Base-by-base conservation (phyloP, 2,113 vertebrate species). In the Todiramphus chloris region DNA sequence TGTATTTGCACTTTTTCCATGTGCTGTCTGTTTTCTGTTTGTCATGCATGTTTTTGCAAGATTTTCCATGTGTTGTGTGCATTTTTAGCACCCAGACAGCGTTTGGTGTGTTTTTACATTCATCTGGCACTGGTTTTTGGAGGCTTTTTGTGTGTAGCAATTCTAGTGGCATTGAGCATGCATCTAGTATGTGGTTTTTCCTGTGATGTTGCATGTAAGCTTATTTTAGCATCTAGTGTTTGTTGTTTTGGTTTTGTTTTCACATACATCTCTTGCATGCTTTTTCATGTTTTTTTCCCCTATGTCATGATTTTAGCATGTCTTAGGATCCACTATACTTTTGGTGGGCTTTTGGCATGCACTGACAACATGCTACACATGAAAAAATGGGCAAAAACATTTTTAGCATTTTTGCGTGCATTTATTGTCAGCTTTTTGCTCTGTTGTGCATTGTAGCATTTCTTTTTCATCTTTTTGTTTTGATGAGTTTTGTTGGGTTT, bases 81-180 rank as follows among this genome's bases (percentile, higher is more conserved):
- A 0, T 35, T 59, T 75, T 70, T 55, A 59, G 17, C 28, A 76
- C 21, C 28, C 53, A 39, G 67, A 6, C 46, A 59, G 12, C 5
- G 30, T 55, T 72, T 80, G 5, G 15, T 79, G 37, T 39, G 14
- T 44, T 85, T 86, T 91, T 24, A 7, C 70, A 18, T 7, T 7
- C 28, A 31, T 59, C 20, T 67, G 19, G 7, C 6, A 8, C 48
- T 43, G 39, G 59, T 77, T 72, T 72, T 73, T 87, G 7, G 10
- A 59, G 23, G 2, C 50, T 21, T 86, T 59, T 31, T 50, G 11
- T 63, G 15, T 75, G 20, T 58, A 55, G 28, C 16, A 62, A 9
- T 70, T 64, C 11, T 43, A 89, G 35, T 0, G 1, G 11, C 0
- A 2, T 33, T 69, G 3, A 14, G 1, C 28, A 23, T 31, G 24